Base-by-base conservation (phyloP, 2,113 vertebrate genomes). In the Paramisgurnus dabryanus region DNA sequence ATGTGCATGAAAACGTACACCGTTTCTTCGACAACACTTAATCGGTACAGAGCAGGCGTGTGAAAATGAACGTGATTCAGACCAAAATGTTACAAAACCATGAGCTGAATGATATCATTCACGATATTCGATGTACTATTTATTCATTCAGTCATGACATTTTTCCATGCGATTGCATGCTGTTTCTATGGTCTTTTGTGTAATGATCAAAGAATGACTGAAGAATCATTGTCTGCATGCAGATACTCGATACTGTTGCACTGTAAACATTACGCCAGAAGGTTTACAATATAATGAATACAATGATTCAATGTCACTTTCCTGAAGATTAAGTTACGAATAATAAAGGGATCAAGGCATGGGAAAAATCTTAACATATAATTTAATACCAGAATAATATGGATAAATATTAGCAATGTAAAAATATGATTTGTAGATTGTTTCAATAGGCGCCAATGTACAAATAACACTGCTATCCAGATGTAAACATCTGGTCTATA, bases 401-500 rank as follows among this genome's bases (percentile, higher is more conserved):
- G 27, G 2, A 34, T 15, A 18, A 7, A 10, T 57, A 18, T 58
- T 6, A 61, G 18, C n/a, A 45, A 60, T 45, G n/a, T 9, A 22
- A 73, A n/a, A 22, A 43, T 15, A 12, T 15, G 0, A 73, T 60
- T 72, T 45, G 22, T 34, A 41, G 47, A 72, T 74, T 73, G 71
- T 64, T 47, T 13, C 39, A 63, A 49, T 9, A 27, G 13, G 40
- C 43, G 57, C 60, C 43, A 53, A 12, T 67, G 17, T 18, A 18
- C 10, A 17, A 71, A 67, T 5, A 7, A 6, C 13, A 76, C 13
- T 73, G 17, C 45, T 45, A 79, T 63, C 65, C 66, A 85, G 83
- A 70, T 80, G 83, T 61, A 71, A 81, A 86, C 85, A 80, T 76
- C 85, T 86, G 80, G 53, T 9, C 15, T 70, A 55, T 47, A n/a